Conservation (phyloP, 2,888 invertebrate species). For the Oithona nana region DNA sequence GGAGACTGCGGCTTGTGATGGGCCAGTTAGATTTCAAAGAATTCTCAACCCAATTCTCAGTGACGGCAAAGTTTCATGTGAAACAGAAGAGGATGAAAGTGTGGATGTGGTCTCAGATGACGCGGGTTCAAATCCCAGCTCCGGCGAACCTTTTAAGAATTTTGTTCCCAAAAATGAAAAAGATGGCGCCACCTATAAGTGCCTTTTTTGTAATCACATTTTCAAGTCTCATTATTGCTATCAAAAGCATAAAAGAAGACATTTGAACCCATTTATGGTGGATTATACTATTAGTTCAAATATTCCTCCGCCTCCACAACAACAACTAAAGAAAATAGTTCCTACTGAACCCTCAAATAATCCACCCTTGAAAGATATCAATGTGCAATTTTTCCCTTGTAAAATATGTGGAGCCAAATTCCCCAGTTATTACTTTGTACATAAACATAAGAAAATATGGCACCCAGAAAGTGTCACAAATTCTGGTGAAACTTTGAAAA, state of each 20-base stretch:
- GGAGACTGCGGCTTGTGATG: slow-evolving; percentile 79
- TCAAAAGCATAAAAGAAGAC: slow-evolving; percentile 48
- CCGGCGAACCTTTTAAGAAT: not conserved
- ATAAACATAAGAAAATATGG: slow-evolving; percentile 69
- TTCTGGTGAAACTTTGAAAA: not conserved
- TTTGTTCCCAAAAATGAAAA: slow-evolving; percentile 18
- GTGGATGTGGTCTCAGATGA: not conserved
- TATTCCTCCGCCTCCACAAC: slow-evolving; percentile 16
- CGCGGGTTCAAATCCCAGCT: not conserved
- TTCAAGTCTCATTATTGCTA: slow-evolving; percentile 71
- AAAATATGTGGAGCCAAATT: slow-evolving; percentile 80
- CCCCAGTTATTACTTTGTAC: slow-evolving; percentile 81
- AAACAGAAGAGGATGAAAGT: not conserved
- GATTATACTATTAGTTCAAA: slow-evolving; percentile 23
- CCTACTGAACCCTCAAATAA: not conserved
- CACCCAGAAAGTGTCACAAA: slow-evolving; percentile 30
- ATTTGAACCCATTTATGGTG: slow-evolving; percentile 41
- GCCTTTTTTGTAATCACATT: slow-evolving; percentile 54
- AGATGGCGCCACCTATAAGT: slow-evolving; percentile 35
- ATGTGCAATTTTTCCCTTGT: slow-evolving; percentile 78
- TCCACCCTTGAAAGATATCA: slow-evolving; percentile 40
- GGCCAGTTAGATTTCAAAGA: slow-evolving; percentile 65
- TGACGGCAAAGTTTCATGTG: not conserved
- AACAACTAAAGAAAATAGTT: slow-evolving; percentile 26
- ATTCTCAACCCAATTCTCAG: slow-evolving; percentile 51